These are phyloP conservation scores for Brachypterus glaber DNA, from an alignment of 2,888 invertebrate species.

Conservation along the genomic window DNA sequence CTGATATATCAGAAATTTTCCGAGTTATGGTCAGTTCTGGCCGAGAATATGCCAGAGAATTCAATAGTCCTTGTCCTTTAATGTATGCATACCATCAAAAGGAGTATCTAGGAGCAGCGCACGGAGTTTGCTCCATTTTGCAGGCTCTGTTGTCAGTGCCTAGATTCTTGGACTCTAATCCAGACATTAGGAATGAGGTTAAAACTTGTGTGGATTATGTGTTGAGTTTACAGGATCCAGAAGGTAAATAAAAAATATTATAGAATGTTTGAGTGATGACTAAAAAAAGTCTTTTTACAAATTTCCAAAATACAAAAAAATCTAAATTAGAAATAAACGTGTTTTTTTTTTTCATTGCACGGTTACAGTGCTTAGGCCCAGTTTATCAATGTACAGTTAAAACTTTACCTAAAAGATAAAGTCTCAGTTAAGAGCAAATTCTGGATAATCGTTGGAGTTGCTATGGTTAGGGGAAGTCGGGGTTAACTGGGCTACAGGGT, in stretches of 20 bases:
- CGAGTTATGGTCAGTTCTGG: conserved; percentile 63
- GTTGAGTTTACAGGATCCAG: conserved; percentile 53
- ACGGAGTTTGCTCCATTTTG: conserved; percentile 57
- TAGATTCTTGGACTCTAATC: conserved; percentile 46
- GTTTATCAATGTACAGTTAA: too few relatives aligned
- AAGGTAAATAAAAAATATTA: conserved; percentile 39
- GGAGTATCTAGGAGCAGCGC: conserved; percentile 68
- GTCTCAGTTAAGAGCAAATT: too few relatives aligned
- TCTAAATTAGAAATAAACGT: too few relatives aligned
- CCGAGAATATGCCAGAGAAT: conserved; percentile 50
- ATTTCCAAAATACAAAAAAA: too few relatives aligned
- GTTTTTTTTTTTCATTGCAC: too few relatives aligned
- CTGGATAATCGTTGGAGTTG: too few relatives aligned
- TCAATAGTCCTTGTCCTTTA: conserved; percentile 53
- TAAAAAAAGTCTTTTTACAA: too few relatives aligned
- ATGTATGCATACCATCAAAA: conserved; percentile 67
- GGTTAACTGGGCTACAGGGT: too few relatives aligned
- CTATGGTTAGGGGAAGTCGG: too few relatives aligned
- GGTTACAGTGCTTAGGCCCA: too few relatives aligned
- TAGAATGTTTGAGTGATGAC: too few relatives aligned
- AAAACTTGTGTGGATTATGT: conserved; percentile 58
- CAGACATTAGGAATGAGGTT: conserved; percentile 48
- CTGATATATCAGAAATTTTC: conserved; percentile 55
- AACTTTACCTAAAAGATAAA: too few relatives aligned
- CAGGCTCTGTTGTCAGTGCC: conserved; percentile 54